Base-by-base conservation (phyloP, 2,113 vertebrate species). In the Leucopsar rothschildi region DNA sequence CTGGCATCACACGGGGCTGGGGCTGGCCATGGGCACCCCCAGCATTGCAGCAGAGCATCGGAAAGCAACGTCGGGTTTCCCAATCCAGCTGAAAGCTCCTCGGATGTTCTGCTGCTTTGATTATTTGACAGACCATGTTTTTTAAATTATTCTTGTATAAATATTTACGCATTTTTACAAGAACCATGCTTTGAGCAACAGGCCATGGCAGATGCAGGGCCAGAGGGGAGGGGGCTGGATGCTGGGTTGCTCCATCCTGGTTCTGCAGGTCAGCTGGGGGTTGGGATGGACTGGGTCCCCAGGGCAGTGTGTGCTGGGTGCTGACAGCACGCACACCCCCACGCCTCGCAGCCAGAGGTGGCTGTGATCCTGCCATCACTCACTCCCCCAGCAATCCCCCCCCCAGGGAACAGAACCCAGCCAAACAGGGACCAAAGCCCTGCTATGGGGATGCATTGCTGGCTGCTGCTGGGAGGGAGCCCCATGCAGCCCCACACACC, bases 81-180 rank as follows among this genome's bases (percentile, higher is more conserved):
- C 92, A 91, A 42, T 37, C 76, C 86, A 56, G 70, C 94, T 91
- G 80, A 95, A 96, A 93, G 89, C 79, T 75, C 88, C 80, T 93
- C 20, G 3, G 92, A 95, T 82, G 84, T 80, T 95, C 93, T 85
- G 84, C 73, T 56, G 79, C 96, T 97, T 93, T 97, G 92, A 96
- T 95, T 97, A 92, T 92, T 96, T 97, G 95, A 96, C 96, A 94
- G 88, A 29, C 42, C 95, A 95, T 91, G 96, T 90, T 97, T 97
- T 97, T 96, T 90, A 81, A 95, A 97, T 96, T 95, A 96, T 75
- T 94, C 90, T 97, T 92, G 79, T 96, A 65, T 97, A 97, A 97
- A 97, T 97, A 97, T 97, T 97, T 97, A 97, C 5, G 23, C 40
- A 3, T 97, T 97, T 97, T 96, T 97, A 97, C 86, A 96, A 97